Evolutionary conservation across 2,113 vertebrate species (phyloP).

Genomic region (Chloebia gouldiae): DNA sequence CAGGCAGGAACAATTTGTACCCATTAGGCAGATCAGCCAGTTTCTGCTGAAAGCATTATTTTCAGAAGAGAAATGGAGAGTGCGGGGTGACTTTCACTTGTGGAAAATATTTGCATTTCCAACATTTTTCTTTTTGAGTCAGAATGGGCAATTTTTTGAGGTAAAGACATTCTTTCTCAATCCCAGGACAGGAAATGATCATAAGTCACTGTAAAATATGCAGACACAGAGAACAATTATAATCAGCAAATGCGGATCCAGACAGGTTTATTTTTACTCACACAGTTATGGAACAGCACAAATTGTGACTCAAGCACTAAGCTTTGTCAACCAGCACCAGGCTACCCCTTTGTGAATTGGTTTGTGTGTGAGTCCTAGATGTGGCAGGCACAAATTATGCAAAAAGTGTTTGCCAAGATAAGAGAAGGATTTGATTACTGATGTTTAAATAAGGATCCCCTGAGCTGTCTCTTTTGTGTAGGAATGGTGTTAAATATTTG

Average conservation of each 20-base stretch:
- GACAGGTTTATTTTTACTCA: background rate
- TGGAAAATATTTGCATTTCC: constrained; percentile 45
- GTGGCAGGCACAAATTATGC: constrained; percentile 22
- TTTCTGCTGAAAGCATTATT: background rate
- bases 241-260: background rate
- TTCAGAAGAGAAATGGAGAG: constrained; percentile 22
- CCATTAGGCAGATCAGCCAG: constrained; percentile 35
- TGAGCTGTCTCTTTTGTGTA: background rate
- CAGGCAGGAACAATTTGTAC: constrained; percentile 25
- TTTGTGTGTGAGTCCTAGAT: background rate
- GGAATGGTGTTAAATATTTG: constrained; percentile 44
- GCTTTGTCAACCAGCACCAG: background rate
- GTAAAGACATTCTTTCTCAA: background rate
- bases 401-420: background rate
- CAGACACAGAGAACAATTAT: background rate
- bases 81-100: background rate
- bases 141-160: constrained; percentile 6
- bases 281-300: background rate
- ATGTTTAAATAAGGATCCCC: constrained; percentile 42
- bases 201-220: background rate
- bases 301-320: background rate
- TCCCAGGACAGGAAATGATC: background rate
- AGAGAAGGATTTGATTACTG: constrained; percentile 38
- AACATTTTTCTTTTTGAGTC: constrained; percentile 2
- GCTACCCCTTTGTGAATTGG: background rate